A percentile compares a stretch with the other conserved stretches of the same genome.
Evolutionary conservation across 2,113 vertebrate genomes (phyloP).

Genomic region (Corvus moneduloides): DNA sequence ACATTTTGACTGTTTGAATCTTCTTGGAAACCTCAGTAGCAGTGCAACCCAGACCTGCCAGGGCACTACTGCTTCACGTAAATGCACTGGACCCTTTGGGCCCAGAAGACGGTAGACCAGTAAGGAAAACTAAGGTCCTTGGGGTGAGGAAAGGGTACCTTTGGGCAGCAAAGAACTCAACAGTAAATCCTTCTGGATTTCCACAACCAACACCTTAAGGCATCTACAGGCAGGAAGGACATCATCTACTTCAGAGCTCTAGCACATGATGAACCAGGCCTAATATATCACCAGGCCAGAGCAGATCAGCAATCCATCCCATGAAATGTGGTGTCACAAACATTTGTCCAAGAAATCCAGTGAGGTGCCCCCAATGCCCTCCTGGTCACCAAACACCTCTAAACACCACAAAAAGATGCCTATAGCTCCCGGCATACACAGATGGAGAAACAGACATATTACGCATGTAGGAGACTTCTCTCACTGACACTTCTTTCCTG

Average conservation of each 20-base stretch:
- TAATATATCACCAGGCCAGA: neutral
- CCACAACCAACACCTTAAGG: neutral
- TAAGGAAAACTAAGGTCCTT: neutral
- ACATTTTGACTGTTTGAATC: neutral
- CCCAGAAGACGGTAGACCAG: neutral
- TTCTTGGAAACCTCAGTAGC: neutral
- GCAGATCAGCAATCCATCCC: neutral
- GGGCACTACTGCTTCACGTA: neutral
- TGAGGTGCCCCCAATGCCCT: neutral
- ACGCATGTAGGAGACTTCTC: accelerated
- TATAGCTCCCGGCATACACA: neutral
- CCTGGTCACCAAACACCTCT: neutral
- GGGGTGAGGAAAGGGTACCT: accelerated
- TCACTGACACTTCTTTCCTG: neutral
- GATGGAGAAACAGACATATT: neutral
- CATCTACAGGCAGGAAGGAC: neutral
- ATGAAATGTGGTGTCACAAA: neutral
- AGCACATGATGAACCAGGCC: neutral
- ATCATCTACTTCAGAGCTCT: neutral
- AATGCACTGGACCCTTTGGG: neutral
- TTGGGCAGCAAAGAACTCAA: neutral
- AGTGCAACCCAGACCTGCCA: neutral
- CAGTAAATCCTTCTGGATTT: neutral
- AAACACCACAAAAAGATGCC: neutral
- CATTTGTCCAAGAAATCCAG: neutral